Evolutionary conservation across 2,888 invertebrate species (phyloP), one percentile per base, ranked within the genome.

Genomic region (Hyalella azteca): DNA sequence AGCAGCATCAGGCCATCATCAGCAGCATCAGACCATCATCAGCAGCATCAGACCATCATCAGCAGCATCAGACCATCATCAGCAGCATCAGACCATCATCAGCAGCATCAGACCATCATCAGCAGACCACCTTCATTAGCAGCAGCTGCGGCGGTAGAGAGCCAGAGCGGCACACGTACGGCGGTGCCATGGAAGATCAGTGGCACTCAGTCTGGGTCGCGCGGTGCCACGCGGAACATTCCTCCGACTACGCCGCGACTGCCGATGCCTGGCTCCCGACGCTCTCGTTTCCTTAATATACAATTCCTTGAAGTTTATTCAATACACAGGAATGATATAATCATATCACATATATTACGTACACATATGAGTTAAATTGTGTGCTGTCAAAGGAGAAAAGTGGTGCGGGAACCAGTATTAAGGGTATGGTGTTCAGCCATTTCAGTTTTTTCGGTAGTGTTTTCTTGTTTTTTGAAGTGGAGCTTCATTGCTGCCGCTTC

Each of bases 401-500:
- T 54, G 66, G 36, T 66, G 32, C 66, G 15, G 19, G 36, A 66
- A 66, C 36, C 66, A 19, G 66, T 66, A 66, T 66, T 66, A 66
- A 66, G 36, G 66, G n/a, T 36, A 66, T 36, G 36, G 66, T 66
- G 66, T 29, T 66, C 66, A n/a, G 36, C 66, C 32, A 66, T 66
- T 66, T 66, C 36, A 66, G 32, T 66, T 66, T 66, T 66, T 36
- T 22, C n/a, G n/a, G 54, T 54, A 13, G 36, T 32, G 32, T 59
- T 59, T 59, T 66, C 66, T 66, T n/a, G 36, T 66, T 66, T 66
- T 66, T 66, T 66, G 22, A 66, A 66, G 66, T 66, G 66, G 66
- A 66, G 66, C 66, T 66, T 36, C 66, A n/a, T 66, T 66, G 66
- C 66, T 19, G 66, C 66, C 32, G 66, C 66, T 66, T 66, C 66